Conservation (phyloP, 2,888 invertebrate genomes). For the Drosophila recens region DNA sequence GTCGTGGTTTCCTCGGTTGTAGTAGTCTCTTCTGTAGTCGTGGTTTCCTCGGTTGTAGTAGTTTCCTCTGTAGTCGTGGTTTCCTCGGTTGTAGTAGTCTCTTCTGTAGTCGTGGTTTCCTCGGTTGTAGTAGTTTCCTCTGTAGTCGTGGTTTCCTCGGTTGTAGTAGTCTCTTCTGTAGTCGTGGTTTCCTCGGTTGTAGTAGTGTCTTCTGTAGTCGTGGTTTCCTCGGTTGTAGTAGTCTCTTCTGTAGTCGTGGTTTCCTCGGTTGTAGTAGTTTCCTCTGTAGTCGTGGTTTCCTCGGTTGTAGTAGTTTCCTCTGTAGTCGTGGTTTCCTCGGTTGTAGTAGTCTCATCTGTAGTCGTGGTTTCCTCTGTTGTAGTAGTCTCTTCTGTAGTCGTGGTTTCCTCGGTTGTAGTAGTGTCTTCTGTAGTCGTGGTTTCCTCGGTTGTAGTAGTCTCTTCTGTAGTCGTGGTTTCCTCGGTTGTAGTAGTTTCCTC, state of each 20-base stretch:
- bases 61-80: neutral
- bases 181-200: neutral
- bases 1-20: neutral
- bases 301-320: neutral
- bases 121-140: neutral
- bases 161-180: neutral
- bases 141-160: neutral
- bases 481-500: neutral
- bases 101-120: too few species aligned
- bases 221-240: neutral
- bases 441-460: neutral
- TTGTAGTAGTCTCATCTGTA: neutral
- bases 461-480: neutral
- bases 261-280: neutral
- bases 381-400: neutral
- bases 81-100: neutral
- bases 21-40: neutral
- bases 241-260: neutral
- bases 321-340: neutral
- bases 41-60: neutral
- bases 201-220: too few species aligned
- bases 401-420: neutral
- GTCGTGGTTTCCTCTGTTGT: neutral
- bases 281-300: neutral
- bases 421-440: neutral